These are phyloP conservation scores for Xenopus petersii DNA, from an alignment of 2,797 vertebrate genomes.

Conservation along the genomic window DNA sequence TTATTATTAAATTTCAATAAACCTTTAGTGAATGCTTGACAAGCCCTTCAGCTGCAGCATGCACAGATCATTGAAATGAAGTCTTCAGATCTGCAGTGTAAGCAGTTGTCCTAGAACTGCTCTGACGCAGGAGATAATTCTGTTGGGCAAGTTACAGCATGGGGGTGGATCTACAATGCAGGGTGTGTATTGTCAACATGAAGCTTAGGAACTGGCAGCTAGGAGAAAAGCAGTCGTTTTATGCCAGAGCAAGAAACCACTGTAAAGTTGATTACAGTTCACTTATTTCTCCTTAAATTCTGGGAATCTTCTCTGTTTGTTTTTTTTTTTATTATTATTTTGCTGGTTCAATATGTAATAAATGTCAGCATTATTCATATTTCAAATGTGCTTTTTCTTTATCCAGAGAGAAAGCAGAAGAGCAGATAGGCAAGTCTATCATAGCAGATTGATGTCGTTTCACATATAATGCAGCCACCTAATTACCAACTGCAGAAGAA, in stretches of 20 bases:
- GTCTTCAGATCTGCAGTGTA: constrained; percentile 74
- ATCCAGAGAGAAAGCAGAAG: too few relatives aligned
- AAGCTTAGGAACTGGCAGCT: constrained; percentile 74
- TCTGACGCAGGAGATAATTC: constrained; percentile 97
- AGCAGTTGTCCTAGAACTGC: constrained; percentile 85
- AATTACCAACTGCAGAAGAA: too few relatives aligned
- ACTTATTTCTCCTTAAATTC: too few relatives aligned
- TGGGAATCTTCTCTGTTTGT: neutral
- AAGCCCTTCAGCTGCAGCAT: neutral
- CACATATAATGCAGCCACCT: too few relatives aligned
- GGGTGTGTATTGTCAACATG: constrained; percentile 84
- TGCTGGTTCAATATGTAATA: too few relatives aligned
- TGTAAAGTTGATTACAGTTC: neutral
- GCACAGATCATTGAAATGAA: constrained; percentile 76
- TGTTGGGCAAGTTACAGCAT: constrained; percentile 83
- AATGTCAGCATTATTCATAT: too few relatives aligned
- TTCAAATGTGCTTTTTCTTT: too few relatives aligned
- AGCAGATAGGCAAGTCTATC: too few relatives aligned
- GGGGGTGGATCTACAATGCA: constrained; percentile 83
- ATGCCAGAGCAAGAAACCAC: constrained; percentile 72
- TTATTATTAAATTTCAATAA: too few relatives aligned
- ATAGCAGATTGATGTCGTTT: too few relatives aligned
- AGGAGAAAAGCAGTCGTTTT: constrained; percentile 75
- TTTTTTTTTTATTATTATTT: too few relatives aligned
- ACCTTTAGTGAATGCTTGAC: too few relatives aligned